Evolutionary conservation across 2,888 invertebrate genomes (phyloP).

Genomic region (Petrolisthes manimaculis): DNA sequence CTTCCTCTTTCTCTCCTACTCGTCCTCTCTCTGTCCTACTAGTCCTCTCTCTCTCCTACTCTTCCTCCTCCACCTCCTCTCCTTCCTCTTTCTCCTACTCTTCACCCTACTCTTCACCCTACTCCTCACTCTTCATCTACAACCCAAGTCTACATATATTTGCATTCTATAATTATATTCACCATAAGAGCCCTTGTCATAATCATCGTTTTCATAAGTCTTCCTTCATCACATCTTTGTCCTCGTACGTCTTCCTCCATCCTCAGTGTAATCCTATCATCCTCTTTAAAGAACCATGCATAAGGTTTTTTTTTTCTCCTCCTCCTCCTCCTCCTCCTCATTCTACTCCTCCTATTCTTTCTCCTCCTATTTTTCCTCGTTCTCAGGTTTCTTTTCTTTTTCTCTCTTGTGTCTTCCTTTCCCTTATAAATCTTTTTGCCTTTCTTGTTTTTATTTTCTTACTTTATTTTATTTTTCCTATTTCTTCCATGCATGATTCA

Average conservation of each 20-base stretch:
- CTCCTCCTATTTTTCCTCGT: neutral
- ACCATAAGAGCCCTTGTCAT: neutral
- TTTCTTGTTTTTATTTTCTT: neutral
- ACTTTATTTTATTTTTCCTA: neutral
- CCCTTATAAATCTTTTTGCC: neutral
- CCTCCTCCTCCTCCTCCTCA: neutral
- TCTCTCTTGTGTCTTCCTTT: neutral
- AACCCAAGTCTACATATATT: neutral
- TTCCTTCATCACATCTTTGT: neutral
- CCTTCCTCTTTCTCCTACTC: neutral
- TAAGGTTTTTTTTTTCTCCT: neutral
- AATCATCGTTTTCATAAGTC: neutral
- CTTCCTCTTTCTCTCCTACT: neutral
- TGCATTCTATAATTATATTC: neutral
- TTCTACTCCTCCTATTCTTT: neutral
- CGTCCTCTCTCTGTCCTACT: neutral
- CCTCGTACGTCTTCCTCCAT: neutral
- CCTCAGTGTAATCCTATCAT: neutral
- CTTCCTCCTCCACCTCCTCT: neutral
- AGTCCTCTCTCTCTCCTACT: neutral
- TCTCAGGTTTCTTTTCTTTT: neutral
- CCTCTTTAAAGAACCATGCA: neutral
- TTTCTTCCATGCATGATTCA: neutral
- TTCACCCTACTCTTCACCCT: neutral
- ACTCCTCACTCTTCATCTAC: neutral